Evolutionary conservation across 2,113 vertebrate species (phyloP).

Genomic region (Axis porcinus): DNA sequence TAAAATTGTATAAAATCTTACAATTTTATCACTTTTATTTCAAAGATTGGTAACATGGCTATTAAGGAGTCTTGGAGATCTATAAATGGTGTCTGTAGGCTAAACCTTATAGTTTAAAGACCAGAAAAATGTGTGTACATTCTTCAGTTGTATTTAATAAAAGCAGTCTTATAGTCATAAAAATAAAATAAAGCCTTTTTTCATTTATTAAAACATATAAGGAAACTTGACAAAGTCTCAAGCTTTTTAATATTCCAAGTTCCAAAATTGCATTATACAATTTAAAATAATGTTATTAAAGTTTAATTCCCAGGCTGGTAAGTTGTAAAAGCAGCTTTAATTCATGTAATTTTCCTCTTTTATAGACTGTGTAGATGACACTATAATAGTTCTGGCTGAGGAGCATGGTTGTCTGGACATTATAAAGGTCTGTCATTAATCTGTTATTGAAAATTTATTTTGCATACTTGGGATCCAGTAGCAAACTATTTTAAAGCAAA

Average conservation of each 20-base stretch:
- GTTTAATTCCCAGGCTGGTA: background rate
- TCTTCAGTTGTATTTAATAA: background rate
- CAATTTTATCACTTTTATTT: background rate
- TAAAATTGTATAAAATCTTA: background rate
- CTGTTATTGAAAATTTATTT: background rate
- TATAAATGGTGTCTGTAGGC: background rate
- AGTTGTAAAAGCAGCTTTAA: background rate
- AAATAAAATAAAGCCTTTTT: background rate
- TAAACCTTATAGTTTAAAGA: background rate
- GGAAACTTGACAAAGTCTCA: background rate
- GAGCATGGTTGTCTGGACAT: slow-evolving; percentile 94
- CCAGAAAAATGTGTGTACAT: background rate
- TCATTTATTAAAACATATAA: background rate
- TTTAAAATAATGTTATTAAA: background rate
- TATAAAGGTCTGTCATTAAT: slow-evolving; percentile 86
- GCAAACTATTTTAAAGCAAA: slow-evolving; percentile 8
- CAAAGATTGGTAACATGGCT: background rate
- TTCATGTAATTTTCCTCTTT: slow-evolving; percentile 54
- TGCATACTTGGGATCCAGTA: background rate
- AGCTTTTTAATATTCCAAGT: background rate
- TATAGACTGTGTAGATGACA: slow-evolving; percentile 94
- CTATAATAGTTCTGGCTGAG: slow-evolving; percentile 92
- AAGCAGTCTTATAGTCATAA: background rate
- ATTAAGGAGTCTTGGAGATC: background rate
- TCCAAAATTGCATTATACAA: background rate